Base-by-base conservation (phyloP, 2,113 vertebrate genomes). In the Melanerpes formicivorus region DNA sequence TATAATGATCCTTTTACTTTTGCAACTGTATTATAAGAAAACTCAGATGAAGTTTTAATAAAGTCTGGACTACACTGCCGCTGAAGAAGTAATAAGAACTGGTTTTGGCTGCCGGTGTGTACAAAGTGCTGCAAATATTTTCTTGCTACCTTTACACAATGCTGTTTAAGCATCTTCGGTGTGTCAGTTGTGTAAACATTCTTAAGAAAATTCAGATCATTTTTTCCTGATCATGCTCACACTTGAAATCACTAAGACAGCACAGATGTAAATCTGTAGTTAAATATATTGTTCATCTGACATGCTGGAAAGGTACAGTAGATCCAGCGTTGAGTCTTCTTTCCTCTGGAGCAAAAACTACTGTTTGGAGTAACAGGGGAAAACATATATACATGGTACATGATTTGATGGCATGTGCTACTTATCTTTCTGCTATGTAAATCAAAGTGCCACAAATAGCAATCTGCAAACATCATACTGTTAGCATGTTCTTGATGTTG, bases 61-160 rank as follows among this genome's bases (percentile, higher is more conserved):
- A 96, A 96, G 91, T 79, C 90, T 96, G 77, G 86, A 89, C 88
- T 90, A 65, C 96, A 92, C 94, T 96, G 92, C 81, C 96, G 86
- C 89, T 95, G 90, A 94, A 96, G 95, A 96, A 96, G 90, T 83
- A 96, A 95, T 92, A 97, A 95, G 95, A 97, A 94, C 74, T 96
- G 95, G 60, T 96, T 97, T 97, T 96, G 90, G 96, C 93, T 97
- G 96, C 93, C 83, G 50, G 93, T 97, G 92, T 96, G 80, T 96
- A 93, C 93, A 93, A 97, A 97, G 86, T 94, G 93, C 93, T 96
- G 95, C 95, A 96, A 97, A 97, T 97, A 97, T 97, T 97, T 97
- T 95, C 96, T 96, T 97, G 96, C 96, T 92, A 96, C 96, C 95
- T 97, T 97, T 97, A 92, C 94, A 86, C 92, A 97, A 93, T 93